Evolutionary conservation across 2,113 vertebrate genomes (phyloP).

Genomic region (Poeciliopsis retropinna): DNA sequence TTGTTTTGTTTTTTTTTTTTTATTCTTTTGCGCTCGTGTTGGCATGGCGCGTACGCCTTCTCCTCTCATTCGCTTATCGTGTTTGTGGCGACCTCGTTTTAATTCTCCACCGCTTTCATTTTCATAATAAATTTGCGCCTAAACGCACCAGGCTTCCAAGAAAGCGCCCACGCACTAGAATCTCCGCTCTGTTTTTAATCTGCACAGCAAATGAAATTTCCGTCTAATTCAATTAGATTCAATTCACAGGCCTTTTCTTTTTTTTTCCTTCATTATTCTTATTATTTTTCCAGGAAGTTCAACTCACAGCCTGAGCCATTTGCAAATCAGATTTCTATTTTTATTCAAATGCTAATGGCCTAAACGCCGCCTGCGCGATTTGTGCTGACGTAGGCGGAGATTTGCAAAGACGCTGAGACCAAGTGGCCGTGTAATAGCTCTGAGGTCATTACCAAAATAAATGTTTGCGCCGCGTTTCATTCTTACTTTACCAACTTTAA

Average conservation of each 20-base stretch:
- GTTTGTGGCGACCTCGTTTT: constrained; percentile 1
- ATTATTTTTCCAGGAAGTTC: neutral
- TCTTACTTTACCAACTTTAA: neutral
- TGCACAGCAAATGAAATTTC: constrained; percentile 2
- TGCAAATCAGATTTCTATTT: constrained; percentile 10
- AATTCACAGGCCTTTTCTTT: neutral
- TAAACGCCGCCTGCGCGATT: neutral
- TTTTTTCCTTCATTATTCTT: too few species aligned
- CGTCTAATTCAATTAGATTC: neutral
- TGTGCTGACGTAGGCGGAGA: constrained; percentile 4
- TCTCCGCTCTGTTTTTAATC: neutral
- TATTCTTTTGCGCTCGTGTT: neutral
- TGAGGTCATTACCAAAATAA: constrained; percentile 11
- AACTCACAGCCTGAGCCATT: neutral
- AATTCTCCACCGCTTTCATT: neutral
- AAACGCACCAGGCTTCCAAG: neutral
- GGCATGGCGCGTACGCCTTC: constrained; percentile 1
- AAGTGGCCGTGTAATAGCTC: constrained; percentile 7
- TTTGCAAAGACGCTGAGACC: neutral
- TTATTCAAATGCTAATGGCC: constrained; percentile 12
- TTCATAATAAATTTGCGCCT: constrained; percentile 1
- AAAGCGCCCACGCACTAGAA: neutral
- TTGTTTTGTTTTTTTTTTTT: too few species aligned
- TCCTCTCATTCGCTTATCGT: constrained; percentile 32
- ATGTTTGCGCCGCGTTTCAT: neutral